Evolutionary conservation across 1,140 invertebrate genomes (phyloP).

Genomic region (Zaprionus ghesquierei): DNA sequence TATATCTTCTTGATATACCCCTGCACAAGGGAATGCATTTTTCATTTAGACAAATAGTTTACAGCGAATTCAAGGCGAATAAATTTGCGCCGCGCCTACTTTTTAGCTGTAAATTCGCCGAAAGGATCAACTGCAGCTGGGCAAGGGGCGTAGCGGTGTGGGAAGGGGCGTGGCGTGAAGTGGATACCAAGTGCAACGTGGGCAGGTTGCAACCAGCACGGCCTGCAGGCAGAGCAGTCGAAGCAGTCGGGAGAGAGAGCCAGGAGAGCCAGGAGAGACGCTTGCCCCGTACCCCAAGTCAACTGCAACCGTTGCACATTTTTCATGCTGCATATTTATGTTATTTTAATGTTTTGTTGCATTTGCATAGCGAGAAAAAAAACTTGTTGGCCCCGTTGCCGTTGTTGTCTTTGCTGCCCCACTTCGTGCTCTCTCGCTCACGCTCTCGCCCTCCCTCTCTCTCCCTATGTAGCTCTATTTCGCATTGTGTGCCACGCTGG

Average conservation of each 20-base stretch:
- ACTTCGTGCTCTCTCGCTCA: neutral
- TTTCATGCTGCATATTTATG: slow-evolving; percentile 48
- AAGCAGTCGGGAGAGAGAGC: neutral
- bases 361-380: slow-evolving; percentile 56
- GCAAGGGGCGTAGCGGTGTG: neutral
- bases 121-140: slow-evolving; percentile 23
- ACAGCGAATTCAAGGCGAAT: slow-evolving; percentile 16
- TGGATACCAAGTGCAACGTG: slow-evolving; percentile 7
- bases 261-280: too few relatives aligned
- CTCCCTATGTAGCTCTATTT: neutral
- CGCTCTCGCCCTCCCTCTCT: neutral
- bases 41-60: neutral
- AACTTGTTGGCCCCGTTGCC: slow-evolving; percentile 34
- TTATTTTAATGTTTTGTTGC: slow-evolving; percentile 42
- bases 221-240: neutral
- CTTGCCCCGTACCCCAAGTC: too few relatives aligned
- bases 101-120: slow-evolving; percentile 4
- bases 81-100: slow-evolving; percentile 28
- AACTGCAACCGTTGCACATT: slow-evolving; percentile 47
- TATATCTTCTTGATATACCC: neutral
- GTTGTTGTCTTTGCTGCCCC: neutral
- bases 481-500: neutral
- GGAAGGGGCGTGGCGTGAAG: neutral
- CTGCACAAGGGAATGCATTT: neutral
- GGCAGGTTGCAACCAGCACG: slow-evolving; percentile 13